Conservation (phyloP, 2,888 invertebrate genomes). For the Diadegma fenestrale region DNA sequence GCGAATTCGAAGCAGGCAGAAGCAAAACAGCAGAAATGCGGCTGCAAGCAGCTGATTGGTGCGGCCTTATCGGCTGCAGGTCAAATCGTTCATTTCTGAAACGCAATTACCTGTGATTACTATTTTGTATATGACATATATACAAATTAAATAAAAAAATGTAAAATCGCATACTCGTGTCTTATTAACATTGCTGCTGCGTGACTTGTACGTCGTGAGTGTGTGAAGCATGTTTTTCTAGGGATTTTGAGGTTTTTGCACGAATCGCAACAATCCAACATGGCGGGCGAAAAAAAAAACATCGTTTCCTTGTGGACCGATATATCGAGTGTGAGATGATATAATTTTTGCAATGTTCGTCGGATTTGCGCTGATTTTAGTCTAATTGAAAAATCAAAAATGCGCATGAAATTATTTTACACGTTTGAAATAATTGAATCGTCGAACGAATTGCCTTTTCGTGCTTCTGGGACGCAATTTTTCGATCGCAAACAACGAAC, state of each 20-base stretch:
- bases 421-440: not conserved
- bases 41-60: not conserved
- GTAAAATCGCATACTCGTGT: not conserved
- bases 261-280: not conserved
- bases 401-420: not conserved
- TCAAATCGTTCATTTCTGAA: not conserved
- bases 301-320: not conserved
- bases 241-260: not conserved
- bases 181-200: not conserved
- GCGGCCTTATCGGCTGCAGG: not conserved
- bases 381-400: not conserved
- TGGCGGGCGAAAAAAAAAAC: not conserved
- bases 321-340: not conserved
- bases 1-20: not conserved
- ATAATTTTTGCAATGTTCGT: not conserved
- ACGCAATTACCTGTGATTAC: not conserved
- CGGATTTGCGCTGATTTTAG: not conserved
- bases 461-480: not conserved
- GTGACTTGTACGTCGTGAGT: not conserved
- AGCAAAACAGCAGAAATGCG: not conserved
- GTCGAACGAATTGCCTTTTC: not conserved
- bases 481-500: not conserved
- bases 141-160: not conserved
- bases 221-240: not conserved
- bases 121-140: not conserved